Evolutionary conservation across 2,797 vertebrate genomes (phyloP), one percentile per base, ranked within the genome.

Genomic region (Vespertilio murinus): DNA sequence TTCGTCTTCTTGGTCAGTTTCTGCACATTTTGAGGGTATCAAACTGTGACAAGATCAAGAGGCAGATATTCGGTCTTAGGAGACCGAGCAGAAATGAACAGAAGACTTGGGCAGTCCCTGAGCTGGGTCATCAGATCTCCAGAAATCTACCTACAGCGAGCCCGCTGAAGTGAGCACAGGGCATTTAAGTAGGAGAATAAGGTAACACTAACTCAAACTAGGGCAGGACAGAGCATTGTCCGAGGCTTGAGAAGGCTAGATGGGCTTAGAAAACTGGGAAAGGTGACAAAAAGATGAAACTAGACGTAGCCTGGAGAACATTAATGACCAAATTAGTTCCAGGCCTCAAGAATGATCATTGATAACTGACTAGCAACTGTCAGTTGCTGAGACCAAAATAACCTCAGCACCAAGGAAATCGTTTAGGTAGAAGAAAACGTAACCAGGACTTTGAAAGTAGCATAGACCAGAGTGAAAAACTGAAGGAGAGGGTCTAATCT

Each of bases 61-160:
- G 45, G 25, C 30, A 89, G 56, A 28, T 73, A 56, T 40, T 88
- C 69, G 25, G 42, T 70, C 65, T 35, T 85, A 74, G 40, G 82
- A 93, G 82, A 65, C n/a, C 52, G 61, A 86, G 22, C 40, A 52
- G 77, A 77, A 88, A 73, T 74, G 80, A 92, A 30, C 35, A 64
- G 7, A 93, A 78, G 61, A 77, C 38, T 28, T 33, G 8, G 30
- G 23, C 10, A 35, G 22, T 64, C 73, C 25, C 8, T 78, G 33
- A n/a, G 2, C 30, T 88, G 42, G 40, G 47, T 45, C 35, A 33
- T 79, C 52, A 77, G 3, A n/a, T 56, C 87, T 82, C 49, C 20
- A 61, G 87, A 85, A 61, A 61, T 61, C 28, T 78, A 20, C 56
- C 40, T 71, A 0, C 6, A 5, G 5, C 67, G 25, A 91, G 12